These are phyloP conservation scores for Dryocosmus kuriphilus DNA, from an alignment of 2,888 invertebrate species.

Conservation along the genomic window DNA sequence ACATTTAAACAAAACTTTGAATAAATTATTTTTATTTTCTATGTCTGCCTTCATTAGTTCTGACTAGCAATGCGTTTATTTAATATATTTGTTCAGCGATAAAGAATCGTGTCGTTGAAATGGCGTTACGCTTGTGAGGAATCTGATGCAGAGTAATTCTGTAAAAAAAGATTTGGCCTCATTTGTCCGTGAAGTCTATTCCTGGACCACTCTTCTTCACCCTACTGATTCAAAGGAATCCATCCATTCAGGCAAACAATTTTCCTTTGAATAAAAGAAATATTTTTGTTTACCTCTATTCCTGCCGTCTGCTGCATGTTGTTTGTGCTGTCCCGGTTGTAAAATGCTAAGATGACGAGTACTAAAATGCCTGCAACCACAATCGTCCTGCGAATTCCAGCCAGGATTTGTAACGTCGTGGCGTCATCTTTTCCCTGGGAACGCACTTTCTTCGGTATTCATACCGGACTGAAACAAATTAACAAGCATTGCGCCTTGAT, in stretches of 20 bases:
- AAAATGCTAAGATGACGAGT: conserved; percentile 71
- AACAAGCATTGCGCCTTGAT: background rate
- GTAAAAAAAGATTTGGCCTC: too few species aligned
- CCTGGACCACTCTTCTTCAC: too few species aligned
- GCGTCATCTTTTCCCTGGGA: conserved; percentile 75
- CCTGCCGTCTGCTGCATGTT: conserved; percentile 65
- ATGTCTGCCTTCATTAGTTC: too few species aligned
- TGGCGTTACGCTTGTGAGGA: too few species aligned
- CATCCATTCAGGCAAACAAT: background rate
- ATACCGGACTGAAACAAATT: conserved; percentile 71
- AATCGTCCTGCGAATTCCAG: conserved; percentile 71
- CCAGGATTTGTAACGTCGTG: conserved; percentile 74
- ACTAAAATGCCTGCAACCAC: conserved; percentile 71
- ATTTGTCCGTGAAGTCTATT: too few species aligned
- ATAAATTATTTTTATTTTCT: too few species aligned
- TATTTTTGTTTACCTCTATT: conserved; percentile 64
- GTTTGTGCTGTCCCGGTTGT: conserved; percentile 71
- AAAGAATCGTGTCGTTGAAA: too few species aligned
- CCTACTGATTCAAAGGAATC: background rate
- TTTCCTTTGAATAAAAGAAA: background rate
- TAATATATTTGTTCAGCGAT: too few species aligned
- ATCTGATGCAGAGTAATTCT: too few species aligned
- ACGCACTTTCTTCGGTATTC: conserved; percentile 73
- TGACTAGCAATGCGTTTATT: too few species aligned
- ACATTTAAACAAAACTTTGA: too few species aligned